These are phyloP conservation scores for Hypothenemus hampei DNA, from an alignment of 1,140 invertebrate genomes.

Conservation along the genomic window DNA sequence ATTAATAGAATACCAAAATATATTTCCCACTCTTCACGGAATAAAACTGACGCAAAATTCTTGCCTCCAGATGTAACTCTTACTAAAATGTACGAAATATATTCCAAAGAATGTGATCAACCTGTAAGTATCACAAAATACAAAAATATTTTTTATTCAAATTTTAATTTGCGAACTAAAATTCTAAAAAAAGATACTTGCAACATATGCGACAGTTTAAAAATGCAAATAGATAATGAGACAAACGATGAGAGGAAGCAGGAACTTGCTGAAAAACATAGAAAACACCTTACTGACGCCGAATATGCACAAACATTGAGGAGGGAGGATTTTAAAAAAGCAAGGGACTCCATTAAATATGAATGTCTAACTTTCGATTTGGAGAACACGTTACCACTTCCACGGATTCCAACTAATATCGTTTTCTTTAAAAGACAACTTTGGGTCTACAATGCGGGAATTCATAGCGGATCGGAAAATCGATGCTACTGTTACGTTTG, in stretches of 20 bases:
- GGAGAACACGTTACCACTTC: conserved; percentile 39
- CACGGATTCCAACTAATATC: conserved; percentile 36
- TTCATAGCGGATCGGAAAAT: conserved; percentile 29
- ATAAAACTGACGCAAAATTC: background rate
- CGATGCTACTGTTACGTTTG: conserved; percentile 31
- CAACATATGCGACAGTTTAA: conserved; percentile 3
- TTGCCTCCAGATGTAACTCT: conserved; percentile 4
- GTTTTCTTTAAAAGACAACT: conserved; percentile 38
- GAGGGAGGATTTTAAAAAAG: conserved; percentile 16
- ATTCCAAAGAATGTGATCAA: background rate
- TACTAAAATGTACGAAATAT: conserved; percentile 5
- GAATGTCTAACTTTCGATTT: conserved; percentile 41
- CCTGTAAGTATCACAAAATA: background rate
- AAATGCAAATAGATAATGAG: background rate
- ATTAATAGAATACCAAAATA: conserved; percentile 17
- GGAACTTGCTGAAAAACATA: background rate
- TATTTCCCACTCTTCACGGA: conserved; percentile 12
- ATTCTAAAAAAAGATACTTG: conserved; percentile 6
- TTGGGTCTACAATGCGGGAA: conserved; percentile 32
- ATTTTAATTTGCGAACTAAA: conserved; percentile 4
- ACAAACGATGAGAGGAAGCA: background rate
- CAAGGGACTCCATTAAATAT: conserved; percentile 12
- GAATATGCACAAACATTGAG: conserved; percentile 3
- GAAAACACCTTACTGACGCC: background rate
- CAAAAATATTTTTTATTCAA: background rate